Conservation (phyloP, 1,140 invertebrate genomes). For the Cotesia chilonis region DNA sequence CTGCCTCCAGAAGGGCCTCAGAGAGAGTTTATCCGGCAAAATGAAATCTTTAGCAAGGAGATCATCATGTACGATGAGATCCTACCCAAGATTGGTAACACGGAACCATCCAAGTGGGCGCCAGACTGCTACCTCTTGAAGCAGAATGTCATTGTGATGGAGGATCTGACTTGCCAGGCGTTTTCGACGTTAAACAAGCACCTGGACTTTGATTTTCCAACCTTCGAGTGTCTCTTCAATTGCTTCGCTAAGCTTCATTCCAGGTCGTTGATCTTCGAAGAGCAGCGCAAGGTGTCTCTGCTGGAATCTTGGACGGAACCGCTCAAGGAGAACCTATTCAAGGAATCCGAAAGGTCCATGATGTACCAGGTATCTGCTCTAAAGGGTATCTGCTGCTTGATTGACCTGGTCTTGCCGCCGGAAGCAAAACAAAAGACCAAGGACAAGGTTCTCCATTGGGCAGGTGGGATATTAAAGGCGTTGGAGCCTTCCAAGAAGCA, state of each 20-base stretch:
- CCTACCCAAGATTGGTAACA: conserved; percentile 48
- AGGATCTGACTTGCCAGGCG: conserved; percentile 59
- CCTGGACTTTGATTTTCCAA: conserved; percentile 59
- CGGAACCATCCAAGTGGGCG: conserved; percentile 44
- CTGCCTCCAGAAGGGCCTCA: conserved; percentile 48
- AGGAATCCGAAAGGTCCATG: background rate
- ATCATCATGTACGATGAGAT: conserved; percentile 57
- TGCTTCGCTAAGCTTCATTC: conserved; percentile 67
- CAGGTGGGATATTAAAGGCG: conserved; percentile 41
- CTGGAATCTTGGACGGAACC: no score
- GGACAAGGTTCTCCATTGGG: no score
- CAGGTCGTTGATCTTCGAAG: conserved; percentile 62
- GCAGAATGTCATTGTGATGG: conserved; percentile 53
- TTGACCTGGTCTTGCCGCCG: background rate
- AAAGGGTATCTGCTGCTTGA: conserved; percentile 29
- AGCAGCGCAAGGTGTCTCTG: conserved; percentile 31
- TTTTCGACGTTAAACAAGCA: conserved; percentile 62
- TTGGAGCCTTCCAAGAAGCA: conserved; percentile 60
- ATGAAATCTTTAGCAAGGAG: conserved; percentile 62
- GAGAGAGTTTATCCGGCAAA: conserved; percentile 55
- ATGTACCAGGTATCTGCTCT: background rate
- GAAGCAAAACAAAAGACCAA: no score
- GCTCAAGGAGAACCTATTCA: conserved; percentile 51
- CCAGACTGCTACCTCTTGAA: conserved; percentile 60
- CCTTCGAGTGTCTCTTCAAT: conserved; percentile 57